Conservation (phyloP, 2,888 invertebrate species). For the Macrosiphum euphorbiae region DNA sequence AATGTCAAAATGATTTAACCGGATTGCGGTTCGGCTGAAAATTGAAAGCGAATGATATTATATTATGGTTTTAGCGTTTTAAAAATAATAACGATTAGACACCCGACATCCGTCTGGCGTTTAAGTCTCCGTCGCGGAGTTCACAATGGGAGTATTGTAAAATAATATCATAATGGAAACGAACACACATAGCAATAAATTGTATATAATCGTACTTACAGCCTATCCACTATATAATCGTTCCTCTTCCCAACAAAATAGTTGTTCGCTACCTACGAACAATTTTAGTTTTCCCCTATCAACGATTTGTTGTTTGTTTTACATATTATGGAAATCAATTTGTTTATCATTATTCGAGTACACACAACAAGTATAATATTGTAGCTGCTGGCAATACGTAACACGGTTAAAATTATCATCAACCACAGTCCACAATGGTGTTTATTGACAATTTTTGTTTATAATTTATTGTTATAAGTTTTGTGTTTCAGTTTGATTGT, state of each 20-base stretch:
- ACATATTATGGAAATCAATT: background rate
- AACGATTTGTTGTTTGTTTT: background rate
- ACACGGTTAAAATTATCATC: conserved; percentile 1
- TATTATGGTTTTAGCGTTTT: conserved; percentile 26
- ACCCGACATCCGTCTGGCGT: conserved; percentile 37
- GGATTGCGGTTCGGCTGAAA: background rate
- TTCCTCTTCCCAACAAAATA: too few species aligned
- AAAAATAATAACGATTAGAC: conserved; percentile 47
- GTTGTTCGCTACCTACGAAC: background rate
- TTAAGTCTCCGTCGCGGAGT: conserved; percentile 10
- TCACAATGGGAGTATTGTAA: conserved; percentile 11
- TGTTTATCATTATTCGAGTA: background rate
- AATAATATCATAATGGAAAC: background rate
- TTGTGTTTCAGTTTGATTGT: background rate
- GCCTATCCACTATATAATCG: too few species aligned
- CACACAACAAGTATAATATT: background rate
- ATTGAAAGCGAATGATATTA: background rate
- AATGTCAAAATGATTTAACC: background rate
- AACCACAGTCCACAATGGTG: background rate
- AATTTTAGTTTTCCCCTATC: background rate
- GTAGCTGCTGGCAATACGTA: background rate
- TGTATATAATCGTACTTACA: too few species aligned
- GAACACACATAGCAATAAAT: background rate
- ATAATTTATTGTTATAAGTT: background rate
- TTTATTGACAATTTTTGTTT: background rate